A percentile compares a stretch with the other conserved stretches of the same genome.
These are phyloP conservation scores for Cromileptes altivelis DNA, from an alignment of 2,113 vertebrate species.

Conservation along the genomic window DNA sequence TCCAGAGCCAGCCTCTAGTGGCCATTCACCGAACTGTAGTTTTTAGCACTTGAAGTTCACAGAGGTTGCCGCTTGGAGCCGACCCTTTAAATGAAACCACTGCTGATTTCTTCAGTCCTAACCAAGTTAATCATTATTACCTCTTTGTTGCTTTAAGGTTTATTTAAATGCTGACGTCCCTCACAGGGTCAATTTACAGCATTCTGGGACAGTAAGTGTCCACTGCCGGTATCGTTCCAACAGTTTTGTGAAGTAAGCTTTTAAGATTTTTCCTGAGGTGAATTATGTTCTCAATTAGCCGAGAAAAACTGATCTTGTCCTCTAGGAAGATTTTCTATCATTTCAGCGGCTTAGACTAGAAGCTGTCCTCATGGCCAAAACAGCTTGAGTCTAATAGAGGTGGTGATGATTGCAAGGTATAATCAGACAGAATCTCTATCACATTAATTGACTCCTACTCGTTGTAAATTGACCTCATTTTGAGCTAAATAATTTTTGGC, in stretches of 20 bases:
- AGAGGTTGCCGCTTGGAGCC: not conserved
- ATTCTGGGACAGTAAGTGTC: not conserved
- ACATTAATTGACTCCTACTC: conserved; percentile 54
- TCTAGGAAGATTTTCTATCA: conserved; percentile 38
- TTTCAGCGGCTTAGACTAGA: conserved; percentile 42
- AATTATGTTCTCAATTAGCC: conserved; percentile 51
- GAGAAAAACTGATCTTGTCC: conserved; percentile 39
- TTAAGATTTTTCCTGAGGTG: conserved; percentile 5
- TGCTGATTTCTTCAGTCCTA: not conserved
- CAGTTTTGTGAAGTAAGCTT: conserved; percentile 9
- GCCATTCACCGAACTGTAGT: too few species aligned
- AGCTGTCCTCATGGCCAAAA: conserved; percentile 44
- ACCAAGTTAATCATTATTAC: not conserved
- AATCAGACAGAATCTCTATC: conserved; percentile 43
- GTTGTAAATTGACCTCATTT: conserved; percentile 43
- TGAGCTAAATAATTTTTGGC: conserved; percentile 21
- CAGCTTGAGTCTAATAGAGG: conserved; percentile 44
- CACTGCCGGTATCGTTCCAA: conserved; percentile 2
- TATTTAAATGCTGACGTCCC: not conserved
- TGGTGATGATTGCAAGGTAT: conserved; percentile 35
- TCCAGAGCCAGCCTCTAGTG: too few species aligned
- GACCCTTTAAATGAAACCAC: not conserved
- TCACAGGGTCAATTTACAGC: not conserved
- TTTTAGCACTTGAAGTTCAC: too few species aligned
- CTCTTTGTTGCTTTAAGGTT: not conserved